Percentiles rank a stretch among this genome's conserved stretches.
Evolutionary conservation across 1,140 invertebrate species (phyloP).

Genomic region (Hestina assimilis): DNA sequence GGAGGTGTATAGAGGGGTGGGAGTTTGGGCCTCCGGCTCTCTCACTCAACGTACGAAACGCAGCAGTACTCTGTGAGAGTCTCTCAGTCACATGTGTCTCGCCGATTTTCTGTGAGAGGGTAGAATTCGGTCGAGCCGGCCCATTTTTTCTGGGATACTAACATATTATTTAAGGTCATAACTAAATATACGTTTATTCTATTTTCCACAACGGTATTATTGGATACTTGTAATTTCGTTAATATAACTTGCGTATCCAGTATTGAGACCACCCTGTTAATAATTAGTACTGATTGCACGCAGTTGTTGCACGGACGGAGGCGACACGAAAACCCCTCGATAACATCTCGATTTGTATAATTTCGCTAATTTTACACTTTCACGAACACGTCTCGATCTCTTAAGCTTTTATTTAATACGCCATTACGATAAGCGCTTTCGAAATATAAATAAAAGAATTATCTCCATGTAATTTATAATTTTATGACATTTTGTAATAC

Average conservation of each 20-base stretch:
- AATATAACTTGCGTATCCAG: not conserved
- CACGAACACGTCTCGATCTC: conserved; percentile 8
- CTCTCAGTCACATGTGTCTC: too few relatives aligned
- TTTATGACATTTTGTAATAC: not conserved
- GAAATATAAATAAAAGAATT: conserved; percentile 4
- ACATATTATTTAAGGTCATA: too few relatives aligned
- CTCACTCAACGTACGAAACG: too few relatives aligned
- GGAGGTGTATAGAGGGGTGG: too few relatives aligned
- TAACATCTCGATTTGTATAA: conserved; percentile 32
- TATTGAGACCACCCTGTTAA: conserved; percentile 25
- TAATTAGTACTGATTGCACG: conserved; percentile 23
- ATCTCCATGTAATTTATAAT: not conserved
- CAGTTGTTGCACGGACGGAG: conserved; percentile 10
- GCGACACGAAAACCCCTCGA: conserved; percentile 28
- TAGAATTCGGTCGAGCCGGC: too few relatives aligned
- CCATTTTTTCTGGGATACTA: too few relatives aligned
- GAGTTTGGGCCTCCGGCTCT: too few relatives aligned
- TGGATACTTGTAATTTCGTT: not conserved
- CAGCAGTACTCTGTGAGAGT: too few relatives aligned
- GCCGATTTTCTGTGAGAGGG: too few relatives aligned
- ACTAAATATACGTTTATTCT: not conserved
- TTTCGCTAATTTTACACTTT: conserved; percentile 41
- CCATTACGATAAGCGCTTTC: conserved; percentile 26
- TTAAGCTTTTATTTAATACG: conserved; percentile 26
- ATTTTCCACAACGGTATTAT: not conserved